Conservation (phyloP, 30 jellyfish, hydroid and myxozoan species). For the Turritopsis rubra region DNA sequence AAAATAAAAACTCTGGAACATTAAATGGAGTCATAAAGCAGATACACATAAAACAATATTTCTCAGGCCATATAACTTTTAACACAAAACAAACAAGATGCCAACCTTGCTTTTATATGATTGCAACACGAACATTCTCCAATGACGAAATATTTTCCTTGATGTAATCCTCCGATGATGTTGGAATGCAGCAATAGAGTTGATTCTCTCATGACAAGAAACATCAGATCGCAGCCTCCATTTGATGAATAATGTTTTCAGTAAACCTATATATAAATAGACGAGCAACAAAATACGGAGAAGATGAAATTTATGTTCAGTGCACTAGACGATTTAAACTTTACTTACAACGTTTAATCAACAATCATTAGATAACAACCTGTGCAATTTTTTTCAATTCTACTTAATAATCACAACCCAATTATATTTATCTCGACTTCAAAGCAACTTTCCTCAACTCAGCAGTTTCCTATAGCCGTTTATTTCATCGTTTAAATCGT, state of each 20-base stretch:
- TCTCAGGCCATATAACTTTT: too few species aligned
- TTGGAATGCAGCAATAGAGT: not conserved
- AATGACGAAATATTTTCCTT: not conserved
- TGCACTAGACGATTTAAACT: too few species aligned
- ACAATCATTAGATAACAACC: not conserved
- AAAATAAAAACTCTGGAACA: too few species aligned
- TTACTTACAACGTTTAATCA: not conserved
- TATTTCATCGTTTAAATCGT: too few species aligned
- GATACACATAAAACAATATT: too few species aligned
- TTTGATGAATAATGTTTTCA: not conserved
- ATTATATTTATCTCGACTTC: too few species aligned
- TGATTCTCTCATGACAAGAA: not conserved
- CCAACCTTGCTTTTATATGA: not conserved
- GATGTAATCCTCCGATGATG: not conserved
- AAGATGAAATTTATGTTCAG: too few species aligned
- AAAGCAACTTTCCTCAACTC: too few species aligned
- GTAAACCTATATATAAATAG: not conserved
- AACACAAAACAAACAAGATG: not conserved
- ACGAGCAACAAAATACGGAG: not conserved
- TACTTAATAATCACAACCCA: too few species aligned
- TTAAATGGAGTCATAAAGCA: too few species aligned
- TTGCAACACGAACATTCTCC: not conserved
- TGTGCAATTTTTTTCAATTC: too few species aligned
- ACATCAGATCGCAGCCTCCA: not conserved
- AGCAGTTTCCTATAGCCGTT: too few species aligned